phyloP scores from a whole-genome alignment of 2,888 invertebrate genomes.

The Lithophane semibrunnea region DNA sequence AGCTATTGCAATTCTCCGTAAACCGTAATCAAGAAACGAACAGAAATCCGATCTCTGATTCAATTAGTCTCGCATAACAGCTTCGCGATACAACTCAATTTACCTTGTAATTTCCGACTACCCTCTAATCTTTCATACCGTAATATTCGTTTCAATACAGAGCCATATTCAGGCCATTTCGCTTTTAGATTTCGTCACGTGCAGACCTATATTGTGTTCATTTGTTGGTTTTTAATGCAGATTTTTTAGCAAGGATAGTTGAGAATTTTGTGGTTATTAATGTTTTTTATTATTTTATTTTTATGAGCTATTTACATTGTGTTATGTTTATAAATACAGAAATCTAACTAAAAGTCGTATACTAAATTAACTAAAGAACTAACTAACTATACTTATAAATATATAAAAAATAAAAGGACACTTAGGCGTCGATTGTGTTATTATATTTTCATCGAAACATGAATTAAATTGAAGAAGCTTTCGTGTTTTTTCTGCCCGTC shows the following conservation, averaged over 20 bases:
- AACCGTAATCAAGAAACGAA: slow-evolving; percentile 36
- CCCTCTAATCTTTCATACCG: slow-evolving; percentile 49
- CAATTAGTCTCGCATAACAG: slow-evolving; percentile 54
- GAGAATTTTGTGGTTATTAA: background rate
- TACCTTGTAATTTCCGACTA: slow-evolving; percentile 45
- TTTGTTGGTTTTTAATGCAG: background rate
- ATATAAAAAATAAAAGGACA: too few relatives aligned
- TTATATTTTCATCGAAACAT: slow-evolving; percentile 6
- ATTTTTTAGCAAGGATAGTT: background rate
- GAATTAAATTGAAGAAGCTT: background rate
- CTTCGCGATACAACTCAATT: slow-evolving; percentile 54
- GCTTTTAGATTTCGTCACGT: slow-evolving; percentile 4
- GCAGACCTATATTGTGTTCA: background rate
- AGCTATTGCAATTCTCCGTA: slow-evolving; percentile 20
- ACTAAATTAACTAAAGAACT: too few relatives aligned
- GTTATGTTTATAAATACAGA: too few relatives aligned
- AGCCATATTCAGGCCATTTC: slow-evolving; percentile 17
- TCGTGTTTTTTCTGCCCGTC: background rate
- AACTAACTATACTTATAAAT: too few relatives aligned
- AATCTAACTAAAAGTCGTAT: too few relatives aligned
- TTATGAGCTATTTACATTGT: too few relatives aligned
- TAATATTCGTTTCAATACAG: slow-evolving; percentile 48
- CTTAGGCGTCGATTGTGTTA: too few relatives aligned
- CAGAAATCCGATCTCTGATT: slow-evolving; percentile 46
- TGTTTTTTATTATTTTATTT: too few relatives aligned